Conservation (phyloP, 2,888 invertebrate species). For the Caenorhabditis japonica region DNA sequence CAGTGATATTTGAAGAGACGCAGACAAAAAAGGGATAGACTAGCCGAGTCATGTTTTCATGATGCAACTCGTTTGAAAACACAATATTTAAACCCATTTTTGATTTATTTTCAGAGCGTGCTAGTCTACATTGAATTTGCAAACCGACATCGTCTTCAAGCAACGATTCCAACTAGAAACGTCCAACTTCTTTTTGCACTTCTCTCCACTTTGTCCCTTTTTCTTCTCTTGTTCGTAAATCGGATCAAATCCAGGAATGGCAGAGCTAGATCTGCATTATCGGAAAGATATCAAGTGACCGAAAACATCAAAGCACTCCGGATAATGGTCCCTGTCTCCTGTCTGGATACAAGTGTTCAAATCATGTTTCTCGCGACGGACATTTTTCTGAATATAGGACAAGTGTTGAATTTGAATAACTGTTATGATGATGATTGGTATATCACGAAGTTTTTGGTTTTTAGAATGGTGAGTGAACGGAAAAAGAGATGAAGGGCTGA, state of each 20-base stretch:
- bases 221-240: conserved; percentile 39
- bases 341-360: conserved; percentile 36
- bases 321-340: conserved; percentile 31
- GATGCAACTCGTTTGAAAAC: too few species aligned
- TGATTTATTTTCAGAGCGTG: conserved; percentile 14
- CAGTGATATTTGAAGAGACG: too few species aligned
- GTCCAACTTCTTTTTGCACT: conserved; percentile 34
- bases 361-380: conserved; percentile 38
- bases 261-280: conserved; percentile 15
- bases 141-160: conserved; percentile 20
- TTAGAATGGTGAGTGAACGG: conserved; percentile 28
- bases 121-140: conserved; percentile 36
- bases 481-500: too few species aligned
- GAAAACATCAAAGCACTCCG: conserved; percentile 35
- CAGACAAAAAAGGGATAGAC: too few species aligned
- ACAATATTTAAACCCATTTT: too few species aligned
- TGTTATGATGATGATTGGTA: conserved; percentile 44
- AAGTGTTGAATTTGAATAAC: conserved; percentile 40
- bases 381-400: conserved; percentile 20
- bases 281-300: conserved; percentile 45
- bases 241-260: conserved; percentile 20
- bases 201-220: conserved; percentile 10
- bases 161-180: conserved; percentile 29
- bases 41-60: too few species aligned
- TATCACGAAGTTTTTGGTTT: conserved; percentile 30